Conservation (phyloP, 1,140 invertebrate genomes). For the Notospermus geniculatus region DNA sequence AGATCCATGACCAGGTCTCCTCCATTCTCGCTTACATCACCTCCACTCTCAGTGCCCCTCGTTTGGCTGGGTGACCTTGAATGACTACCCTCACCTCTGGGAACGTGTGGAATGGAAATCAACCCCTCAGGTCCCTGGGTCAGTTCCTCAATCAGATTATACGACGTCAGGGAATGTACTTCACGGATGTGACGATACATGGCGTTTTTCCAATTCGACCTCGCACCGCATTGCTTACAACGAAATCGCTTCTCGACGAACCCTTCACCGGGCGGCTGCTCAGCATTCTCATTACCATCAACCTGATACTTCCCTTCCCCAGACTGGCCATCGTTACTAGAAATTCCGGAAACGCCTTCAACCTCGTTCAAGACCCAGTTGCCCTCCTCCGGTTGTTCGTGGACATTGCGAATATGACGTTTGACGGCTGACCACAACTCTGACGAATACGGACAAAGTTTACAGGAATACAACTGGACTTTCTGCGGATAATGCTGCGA, state of each 20-base stretch:
- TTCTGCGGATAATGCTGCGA: no score
- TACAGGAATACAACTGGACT: no score
- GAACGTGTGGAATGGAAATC: no score
- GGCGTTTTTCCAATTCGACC: constrained; percentile 34
- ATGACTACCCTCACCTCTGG: no score
- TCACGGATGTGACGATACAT: constrained; percentile 36
- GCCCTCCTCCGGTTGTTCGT: not conserved
- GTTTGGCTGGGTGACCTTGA: no score
- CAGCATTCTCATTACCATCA: constrained; percentile 35
- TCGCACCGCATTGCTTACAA: constrained; percentile 40
- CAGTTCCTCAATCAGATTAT: constrained; percentile 13
- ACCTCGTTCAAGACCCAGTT: not conserved
- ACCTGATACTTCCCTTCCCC: constrained; percentile 6
- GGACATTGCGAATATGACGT: not conserved
- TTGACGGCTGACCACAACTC: no score
- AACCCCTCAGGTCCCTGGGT: no score
- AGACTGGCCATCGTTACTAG: constrained; percentile 4
- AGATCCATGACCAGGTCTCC: no score
- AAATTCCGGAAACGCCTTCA: constrained; percentile 2
- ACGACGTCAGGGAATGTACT: constrained; percentile 32
- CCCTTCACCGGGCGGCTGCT: constrained; percentile 12
- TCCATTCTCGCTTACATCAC: no score
- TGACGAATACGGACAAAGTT: no score
- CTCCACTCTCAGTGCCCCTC: no score
- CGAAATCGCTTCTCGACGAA: constrained; percentile 28